Evolutionary conservation across 2,797 vertebrate genomes (phyloP).

Genomic region (Salmo trutta): DNA sequence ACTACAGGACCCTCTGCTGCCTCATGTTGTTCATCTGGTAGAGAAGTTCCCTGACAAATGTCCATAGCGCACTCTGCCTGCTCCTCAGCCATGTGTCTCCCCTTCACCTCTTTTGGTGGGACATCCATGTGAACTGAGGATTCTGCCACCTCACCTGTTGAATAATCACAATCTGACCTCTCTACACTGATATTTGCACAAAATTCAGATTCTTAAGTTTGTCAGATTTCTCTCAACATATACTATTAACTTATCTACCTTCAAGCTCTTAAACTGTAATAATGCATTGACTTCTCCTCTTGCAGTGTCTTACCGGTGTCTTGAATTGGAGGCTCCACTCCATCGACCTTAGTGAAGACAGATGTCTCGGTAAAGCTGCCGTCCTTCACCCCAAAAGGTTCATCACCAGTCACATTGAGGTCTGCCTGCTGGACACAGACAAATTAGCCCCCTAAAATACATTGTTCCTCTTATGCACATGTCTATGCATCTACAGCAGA

Average conservation of each 20-base stretch:
- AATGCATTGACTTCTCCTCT: not conserved
- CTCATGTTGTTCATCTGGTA: not conserved
- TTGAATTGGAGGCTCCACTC: not conserved
- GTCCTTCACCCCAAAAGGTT: constrained; percentile 37
- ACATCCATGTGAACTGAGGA: constrained; percentile 17
- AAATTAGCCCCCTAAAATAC: not conserved
- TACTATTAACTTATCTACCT: not conserved
- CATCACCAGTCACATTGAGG: constrained; percentile 26
- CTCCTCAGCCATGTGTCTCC: not conserved
- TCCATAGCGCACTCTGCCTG: not conserved
- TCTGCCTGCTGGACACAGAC: constrained; percentile 48
- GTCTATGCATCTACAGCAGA: not conserved
- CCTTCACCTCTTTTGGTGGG: not conserved
- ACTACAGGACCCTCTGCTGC: not conserved
- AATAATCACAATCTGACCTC: constrained; percentile 35
- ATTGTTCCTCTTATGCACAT: not conserved
- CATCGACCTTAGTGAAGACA: constrained; percentile 11
- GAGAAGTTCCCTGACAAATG: not conserved
- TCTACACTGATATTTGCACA: not conserved
- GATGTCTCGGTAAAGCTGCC: constrained; percentile 54
- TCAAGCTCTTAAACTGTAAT: not conserved
- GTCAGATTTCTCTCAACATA: not conserved
- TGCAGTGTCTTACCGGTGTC: constrained; percentile 43
- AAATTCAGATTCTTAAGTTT: not conserved
- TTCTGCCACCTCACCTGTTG: constrained; percentile 44